Evolutionary conservation across 2,113 vertebrate genomes (phyloP).

Genomic region (Coracopsis vasa): DNA sequence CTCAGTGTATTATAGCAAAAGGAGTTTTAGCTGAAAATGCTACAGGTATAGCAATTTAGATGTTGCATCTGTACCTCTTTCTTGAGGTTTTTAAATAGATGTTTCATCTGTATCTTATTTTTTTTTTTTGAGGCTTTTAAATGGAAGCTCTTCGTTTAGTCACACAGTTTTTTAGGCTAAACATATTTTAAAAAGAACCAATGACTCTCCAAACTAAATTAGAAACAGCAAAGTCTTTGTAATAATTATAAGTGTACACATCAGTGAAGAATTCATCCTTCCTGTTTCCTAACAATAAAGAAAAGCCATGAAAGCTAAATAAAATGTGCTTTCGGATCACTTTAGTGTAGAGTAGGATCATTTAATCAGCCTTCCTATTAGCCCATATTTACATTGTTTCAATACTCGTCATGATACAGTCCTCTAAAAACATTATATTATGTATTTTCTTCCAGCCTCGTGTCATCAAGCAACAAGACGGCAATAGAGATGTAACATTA

Average conservation of each 20-base stretch:
- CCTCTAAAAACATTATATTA: not conserved
- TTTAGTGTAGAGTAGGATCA: not conserved
- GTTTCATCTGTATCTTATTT: not conserved
- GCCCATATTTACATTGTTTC: not conserved
- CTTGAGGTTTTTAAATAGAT: not conserved
- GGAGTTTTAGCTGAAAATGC: not conserved
- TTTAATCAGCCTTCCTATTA: not conserved
- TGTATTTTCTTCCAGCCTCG: not conserved
- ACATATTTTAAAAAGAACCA: not conserved
- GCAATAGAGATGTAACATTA: not conserved
- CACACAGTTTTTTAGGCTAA: not conserved
- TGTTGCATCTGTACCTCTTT: not conserved
- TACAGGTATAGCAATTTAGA: not conserved
- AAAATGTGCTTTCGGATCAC: not conserved
- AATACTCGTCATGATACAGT: not conserved
- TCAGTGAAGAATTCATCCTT: not conserved
- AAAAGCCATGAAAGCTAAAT: not conserved
- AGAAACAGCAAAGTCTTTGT: not conserved
- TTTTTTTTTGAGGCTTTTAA: not conserved
- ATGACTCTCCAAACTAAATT: not conserved
- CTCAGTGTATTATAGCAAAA: not conserved
- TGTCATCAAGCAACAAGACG: not conserved
- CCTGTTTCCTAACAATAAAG: not conserved
- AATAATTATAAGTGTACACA: not conserved
- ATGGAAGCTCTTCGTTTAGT: not conserved